phyloP scores from a whole-genome alignment of 2,113 vertebrate species.

The Nannospalax galili region DNA sequence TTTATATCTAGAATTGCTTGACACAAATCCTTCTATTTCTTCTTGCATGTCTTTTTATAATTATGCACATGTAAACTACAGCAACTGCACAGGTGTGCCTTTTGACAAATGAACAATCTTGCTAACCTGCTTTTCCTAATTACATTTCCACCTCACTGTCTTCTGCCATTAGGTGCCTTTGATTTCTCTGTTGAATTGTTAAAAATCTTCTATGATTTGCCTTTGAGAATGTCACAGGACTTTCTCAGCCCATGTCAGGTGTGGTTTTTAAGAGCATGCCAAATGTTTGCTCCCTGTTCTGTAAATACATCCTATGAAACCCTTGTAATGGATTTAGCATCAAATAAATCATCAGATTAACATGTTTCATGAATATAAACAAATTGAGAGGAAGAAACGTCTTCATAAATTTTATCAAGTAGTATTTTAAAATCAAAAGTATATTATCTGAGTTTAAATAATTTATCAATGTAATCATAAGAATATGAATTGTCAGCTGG shows the following conservation, averaged over 20 bases:
- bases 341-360: constrained; percentile 58
- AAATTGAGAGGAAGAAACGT: constrained; percentile 24
- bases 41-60: constrained; percentile 19
- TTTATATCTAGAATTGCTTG: neutral
- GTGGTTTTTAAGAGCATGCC: constrained; percentile 26
- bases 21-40: neutral
- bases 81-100: constrained; percentile 30
- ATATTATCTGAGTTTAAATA: constrained; percentile 40
- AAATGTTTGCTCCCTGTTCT: constrained; percentile 62
- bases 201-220: constrained; percentile 61
- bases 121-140: constrained; percentile 53
- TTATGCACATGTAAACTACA: constrained; percentile 15
- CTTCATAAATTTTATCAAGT: constrained; percentile 45
- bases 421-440: constrained; percentile 47
- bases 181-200: constrained; percentile 60
- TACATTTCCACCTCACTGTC: constrained; percentile 46
- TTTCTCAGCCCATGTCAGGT: constrained; percentile 35
- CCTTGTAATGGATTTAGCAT: constrained; percentile 3
- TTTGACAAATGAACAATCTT: constrained; percentile 45
- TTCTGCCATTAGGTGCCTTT: constrained; percentile 13
- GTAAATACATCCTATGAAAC: constrained; percentile 8
- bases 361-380: constrained; percentile 49
- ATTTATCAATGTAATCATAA: neutral
- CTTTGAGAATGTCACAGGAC: neutral
- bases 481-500: neutral